A percentile compares a stretch with the other conserved stretches of the same genome.
phyloP scores from a whole-genome alignment of 92 coral and sea anemone species.

The Actinernus sp. region DNA sequence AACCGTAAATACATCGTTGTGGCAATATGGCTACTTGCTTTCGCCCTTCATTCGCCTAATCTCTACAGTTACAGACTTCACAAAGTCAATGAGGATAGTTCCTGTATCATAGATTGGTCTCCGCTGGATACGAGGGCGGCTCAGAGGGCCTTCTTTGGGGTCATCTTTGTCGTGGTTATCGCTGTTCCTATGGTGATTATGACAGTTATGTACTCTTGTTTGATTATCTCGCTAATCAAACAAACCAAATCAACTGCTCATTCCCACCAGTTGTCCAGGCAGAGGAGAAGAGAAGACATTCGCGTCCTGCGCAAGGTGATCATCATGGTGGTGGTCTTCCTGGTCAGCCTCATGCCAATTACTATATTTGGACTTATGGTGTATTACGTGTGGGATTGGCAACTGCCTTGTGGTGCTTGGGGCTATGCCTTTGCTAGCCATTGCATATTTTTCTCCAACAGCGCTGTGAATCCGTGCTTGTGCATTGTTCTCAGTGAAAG shows the following conservation, averaged over 20 bases:
- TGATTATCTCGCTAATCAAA: slow-evolving; percentile 18
- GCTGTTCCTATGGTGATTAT: slow-evolving; percentile 27
- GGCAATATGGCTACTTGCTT: slow-evolving; percentile 33
- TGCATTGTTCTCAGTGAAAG: slow-evolving; percentile 12
- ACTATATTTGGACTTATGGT: background rate
- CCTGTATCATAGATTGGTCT: slow-evolving; percentile 20
- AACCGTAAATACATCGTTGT: slow-evolving; percentile 29
- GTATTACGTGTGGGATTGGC: slow-evolving; percentile 7
- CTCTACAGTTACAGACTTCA: slow-evolving; percentile 13
- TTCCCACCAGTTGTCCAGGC: slow-evolving; percentile 18
- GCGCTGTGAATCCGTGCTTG: slow-evolving; percentile 15
- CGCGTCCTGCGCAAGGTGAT: slow-evolving; percentile 35
- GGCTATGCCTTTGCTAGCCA: background rate
- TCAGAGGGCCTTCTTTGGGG: background rate
- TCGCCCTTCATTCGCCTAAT: slow-evolving; percentile 16
- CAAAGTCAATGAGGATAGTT: background rate
- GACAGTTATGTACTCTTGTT: slow-evolving; percentile 14
- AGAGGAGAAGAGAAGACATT: slow-evolving; percentile 40
- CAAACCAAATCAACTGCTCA: background rate
- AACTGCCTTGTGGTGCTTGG: slow-evolving; percentile 20
- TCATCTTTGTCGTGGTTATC: slow-evolving; percentile 15
- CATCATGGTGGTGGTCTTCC: slow-evolving; percentile 28
- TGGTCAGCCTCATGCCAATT: slow-evolving; percentile 32
- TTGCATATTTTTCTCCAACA: slow-evolving; percentile 10
- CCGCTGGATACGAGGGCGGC: slow-evolving; percentile 9